Conservation (phyloP, 2,797 vertebrate species). For the Notamacropus eugenii region DNA sequence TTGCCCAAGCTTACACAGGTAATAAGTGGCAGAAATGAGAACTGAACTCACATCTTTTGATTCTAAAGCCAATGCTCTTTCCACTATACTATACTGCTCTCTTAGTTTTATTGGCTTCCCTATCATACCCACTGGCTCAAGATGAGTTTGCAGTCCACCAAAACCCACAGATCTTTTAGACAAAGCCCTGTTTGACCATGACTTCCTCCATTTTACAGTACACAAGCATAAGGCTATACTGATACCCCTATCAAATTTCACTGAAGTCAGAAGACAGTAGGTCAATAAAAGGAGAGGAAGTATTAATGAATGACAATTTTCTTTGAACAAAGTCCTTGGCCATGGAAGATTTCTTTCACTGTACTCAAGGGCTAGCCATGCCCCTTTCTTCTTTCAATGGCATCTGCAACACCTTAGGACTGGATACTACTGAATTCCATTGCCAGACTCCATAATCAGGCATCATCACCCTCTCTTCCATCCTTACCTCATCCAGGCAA, state of each 20-base stretch:
- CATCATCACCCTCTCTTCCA: neutral
- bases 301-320: neutral
- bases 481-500: neutral
- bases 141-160: neutral
- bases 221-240: neutral
- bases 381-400: neutral
- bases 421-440: neutral
- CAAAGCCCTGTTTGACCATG: neutral
- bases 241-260: neutral
- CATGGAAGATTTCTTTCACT: neutral
- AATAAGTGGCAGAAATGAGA: neutral
- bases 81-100: neutral
- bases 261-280: neutral
- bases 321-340: neutral
- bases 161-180: neutral
- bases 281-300: neutral
- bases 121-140: neutral
- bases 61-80: neutral
- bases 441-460: neutral
- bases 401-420: neutral
- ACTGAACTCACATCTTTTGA: neutral
- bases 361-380: neutral
- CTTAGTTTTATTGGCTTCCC: neutral
- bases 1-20: neutral
- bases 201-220: neutral